Evolutionary conservation across 2,797 vertebrate species (phyloP), one percentile per base, ranked within the genome.

Genomic region (Chelon labrosus): DNA sequence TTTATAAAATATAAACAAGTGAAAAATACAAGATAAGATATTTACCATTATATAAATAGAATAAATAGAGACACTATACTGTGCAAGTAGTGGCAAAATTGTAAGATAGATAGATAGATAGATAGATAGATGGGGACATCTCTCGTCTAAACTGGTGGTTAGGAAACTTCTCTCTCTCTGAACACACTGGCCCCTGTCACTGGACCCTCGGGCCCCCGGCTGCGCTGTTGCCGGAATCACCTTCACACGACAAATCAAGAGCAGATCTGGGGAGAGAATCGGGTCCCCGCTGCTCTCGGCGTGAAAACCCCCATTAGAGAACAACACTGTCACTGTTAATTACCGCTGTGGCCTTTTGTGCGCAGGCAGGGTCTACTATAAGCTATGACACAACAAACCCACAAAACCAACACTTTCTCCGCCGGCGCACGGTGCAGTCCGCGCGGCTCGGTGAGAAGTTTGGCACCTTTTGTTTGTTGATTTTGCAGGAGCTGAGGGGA

Each of bases 261-360:
- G 42, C 47, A 58, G 73, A 82, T 88, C 79, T 90, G 86, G 81
- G 63, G 51, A 84, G 82, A 85, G 62, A 86, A 82, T 85, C 77
- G 73, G 63, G 62, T 80, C 17, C 81, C 84, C 56, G 79, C 75
- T 79, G 79, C 60, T 81, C 65, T 50, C 61, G 58, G 75, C 51
- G 86, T 75, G 67, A 80, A 86, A 80, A 70, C 10, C 31, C 70
- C 75, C 75, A 80, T 79, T 75, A 77, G 79, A 71, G 83, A 85
- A 80, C 85, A 86, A 85, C 89, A 84, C 69, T 86, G 83, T 83
- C 86, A 78, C 83, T 75, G 81, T 83, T 79, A 80, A 88, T 90
- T 79, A 90, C 67, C 66, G 66, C 82, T 59, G 0, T 38, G 65
- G 66, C 81, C 83, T 89, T 89, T 91, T 89, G 88, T 81, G 78